These are phyloP conservation scores for Metopolophium dirhodum DNA, from an alignment of 1,140 invertebrate species.

Conservation along the genomic window DNA sequence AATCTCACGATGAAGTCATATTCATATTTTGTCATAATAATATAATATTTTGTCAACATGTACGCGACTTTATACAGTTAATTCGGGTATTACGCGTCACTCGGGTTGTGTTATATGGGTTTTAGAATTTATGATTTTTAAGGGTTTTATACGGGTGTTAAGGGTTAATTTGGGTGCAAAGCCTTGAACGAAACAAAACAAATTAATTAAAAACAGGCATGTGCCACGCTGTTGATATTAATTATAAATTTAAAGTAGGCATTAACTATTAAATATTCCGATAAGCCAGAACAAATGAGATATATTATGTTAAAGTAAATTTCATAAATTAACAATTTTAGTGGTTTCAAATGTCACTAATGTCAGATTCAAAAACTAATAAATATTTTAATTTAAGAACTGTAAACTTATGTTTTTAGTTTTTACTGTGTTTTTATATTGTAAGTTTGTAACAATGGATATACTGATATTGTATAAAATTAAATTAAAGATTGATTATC, in stretches of 20 bases:
- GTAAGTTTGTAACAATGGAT: not conserved
- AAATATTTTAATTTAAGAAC: not conserved
- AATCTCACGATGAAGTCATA: not conserved
- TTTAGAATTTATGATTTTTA: conserved; percentile 13
- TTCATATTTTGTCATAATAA: not conserved
- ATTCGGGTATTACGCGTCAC: not conserved
- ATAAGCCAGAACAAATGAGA: not conserved
- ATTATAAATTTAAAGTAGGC: conserved; percentile 1
- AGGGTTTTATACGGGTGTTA: not conserved
- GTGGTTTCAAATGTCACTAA: not conserved
- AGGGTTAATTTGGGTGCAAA: not conserved
- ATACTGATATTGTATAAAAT: not conserved
- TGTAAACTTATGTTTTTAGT: not conserved
- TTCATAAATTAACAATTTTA: conserved; percentile 3
- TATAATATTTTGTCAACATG: not conserved
- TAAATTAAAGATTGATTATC: not conserved
- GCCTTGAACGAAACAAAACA: not conserved
- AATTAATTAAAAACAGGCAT: conserved; percentile 8
- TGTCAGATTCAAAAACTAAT: not conserved
- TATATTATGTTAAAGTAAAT: not conserved
- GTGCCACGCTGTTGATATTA: not conserved
- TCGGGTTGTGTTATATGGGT: not conserved
- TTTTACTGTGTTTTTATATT: not conserved
- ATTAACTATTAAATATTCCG: not conserved
- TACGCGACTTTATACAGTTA: not conserved